Evolutionary conservation across 64 coral and sea anemone species (phyloP), one percentile per base, ranked within the genome.

Genomic region (Stichodactyla mertensii): DNA sequence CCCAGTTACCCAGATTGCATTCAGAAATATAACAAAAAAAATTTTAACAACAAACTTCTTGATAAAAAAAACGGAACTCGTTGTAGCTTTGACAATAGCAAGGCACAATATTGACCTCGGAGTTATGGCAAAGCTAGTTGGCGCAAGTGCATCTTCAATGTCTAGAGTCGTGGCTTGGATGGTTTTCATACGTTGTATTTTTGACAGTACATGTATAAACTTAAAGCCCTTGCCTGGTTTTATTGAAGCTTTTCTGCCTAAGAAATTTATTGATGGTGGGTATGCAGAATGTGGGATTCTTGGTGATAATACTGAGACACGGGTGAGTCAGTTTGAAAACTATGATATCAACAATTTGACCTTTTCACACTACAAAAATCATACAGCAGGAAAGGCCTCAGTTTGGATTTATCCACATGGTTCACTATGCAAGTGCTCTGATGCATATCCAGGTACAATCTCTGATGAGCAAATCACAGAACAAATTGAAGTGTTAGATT

Each of bases 61-160:
- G 80, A 92, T 57, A 15, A 78, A 1, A 88, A 45, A 83, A 77
- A 83, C 91, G 16, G 86, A 92, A 87, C 91, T 88, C 36, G 19
- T 92, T 64, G 90, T 83, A 5, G 31, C 85, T 24, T 77, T 92
- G 18, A 92, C 85, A 56, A 82, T 82, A 77, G 83, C 83, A 85
- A 91, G 89, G 79, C 83, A 90, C 55, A 54, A 9, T 67, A 74
- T 91, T 78, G 71, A 86, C 53, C 74, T 92, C 6, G 78, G 24
- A 52, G 70, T 91, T 45, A 91, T 85, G 89, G 89, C 89, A 9
- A 86, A 86, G 56, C 56, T 86, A 86, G 69, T 78, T 59, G 71
- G 83, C 19, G 89, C 22, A 31, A 78, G 74, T 31, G 13, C 74
- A 2, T 78, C 74, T 78, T 36, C 74, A 28, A 78, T 78, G 74